Base-by-base conservation (phyloP, 2,888 invertebrate species). In the Acleris laterana region DNA sequence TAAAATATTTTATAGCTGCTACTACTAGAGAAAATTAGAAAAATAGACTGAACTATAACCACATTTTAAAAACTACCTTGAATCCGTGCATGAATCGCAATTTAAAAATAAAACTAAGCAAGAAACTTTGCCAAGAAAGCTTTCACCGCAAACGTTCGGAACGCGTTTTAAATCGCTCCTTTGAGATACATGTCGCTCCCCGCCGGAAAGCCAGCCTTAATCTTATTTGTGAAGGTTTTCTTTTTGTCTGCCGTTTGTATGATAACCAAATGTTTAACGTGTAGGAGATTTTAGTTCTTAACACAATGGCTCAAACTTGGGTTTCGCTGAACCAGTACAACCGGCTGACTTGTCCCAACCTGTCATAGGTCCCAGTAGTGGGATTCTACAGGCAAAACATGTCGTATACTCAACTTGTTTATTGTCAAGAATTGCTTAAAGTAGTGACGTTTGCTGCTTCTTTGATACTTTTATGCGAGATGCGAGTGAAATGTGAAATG, bases 81-180 rank as follows among this genome's bases (percentile, higher is more conserved):
- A 77, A 78, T 82, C 79, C 79, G 70, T 73, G 69, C 80, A 86
- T 88, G 88, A 85, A 88, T 89, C 84, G 83, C 83, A 82, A 86
- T 88, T 89, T 85, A 84, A 87, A 89, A 88, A 85, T 85, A 87
- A 85, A 87, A 83, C 80, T 81, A 80, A 84, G 82, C 84, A 83
- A 81, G 79, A 85, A 85, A 82, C 82, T 82, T 76, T 84, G 85
- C 87, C 87, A 88, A 88, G 88, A 87, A 88, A 87, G 87, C 89
- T 88, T 88, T 88, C 87, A 84, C 85, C 85, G 81, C 86, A 78
- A 87, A 80, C 86, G 83, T 87, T 82, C 81, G 77, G 83, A 85
- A 86, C 86, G 86, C 85, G 88, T 84, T 84, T 84, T 84, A 87
- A 87, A 88, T 87, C 84, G 85, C 76, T 82, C 87, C 87, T 86